Evolutionary conservation across 2,113 vertebrate species (phyloP), one percentile per base, ranked within the genome.

Genomic region (Saccopteryx leptura): DNA sequence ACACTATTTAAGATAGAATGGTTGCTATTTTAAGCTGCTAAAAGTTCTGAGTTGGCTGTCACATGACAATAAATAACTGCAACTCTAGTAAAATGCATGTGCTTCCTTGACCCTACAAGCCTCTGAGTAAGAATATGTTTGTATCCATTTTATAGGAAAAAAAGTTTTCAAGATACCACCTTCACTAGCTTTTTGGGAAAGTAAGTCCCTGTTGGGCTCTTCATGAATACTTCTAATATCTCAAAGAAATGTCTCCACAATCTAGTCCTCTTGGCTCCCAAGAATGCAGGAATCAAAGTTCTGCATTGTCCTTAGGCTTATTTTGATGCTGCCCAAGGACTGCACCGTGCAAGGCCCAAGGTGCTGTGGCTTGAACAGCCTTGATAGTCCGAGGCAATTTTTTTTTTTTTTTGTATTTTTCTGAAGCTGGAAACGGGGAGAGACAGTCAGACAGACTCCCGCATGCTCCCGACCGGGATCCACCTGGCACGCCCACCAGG

Each of bases 191-290:
- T 66, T 72, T 72, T 19, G 52, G 58, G 11, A 87, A 54, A 39
- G 4, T 14, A 19, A 88, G 39, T 58, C 17, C 15, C 48, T 10
- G 28, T 24, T 1, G 14, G 9, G 33, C 11, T 71, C 3, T 83
- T 80, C 65, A 92, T 54, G 92, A 65, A 87, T 48, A 74, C 15
- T 82, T 66, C 15, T 46, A 84, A 90, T 88, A 76, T 75, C 26
- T 65, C 84, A 7, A 48, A 46, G 18, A 66, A 76, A 19, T 69
- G 18, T 54, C 17, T 17, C 11, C 31, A 84, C 5, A 28, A 33
- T n/a, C 13, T 63, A 84, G 28, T 69, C 5, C 9, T 60, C 69
- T 28, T 63, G 78, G 13, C 6, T 90, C 86, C 18, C 60, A 90
- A 28, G 2, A 31, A 76, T n/a, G 6, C 1, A 60, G 46, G 17